Base-by-base conservation (phyloP, 2,797 vertebrate species). In the Pseudotriccus pelzelni region DNA sequence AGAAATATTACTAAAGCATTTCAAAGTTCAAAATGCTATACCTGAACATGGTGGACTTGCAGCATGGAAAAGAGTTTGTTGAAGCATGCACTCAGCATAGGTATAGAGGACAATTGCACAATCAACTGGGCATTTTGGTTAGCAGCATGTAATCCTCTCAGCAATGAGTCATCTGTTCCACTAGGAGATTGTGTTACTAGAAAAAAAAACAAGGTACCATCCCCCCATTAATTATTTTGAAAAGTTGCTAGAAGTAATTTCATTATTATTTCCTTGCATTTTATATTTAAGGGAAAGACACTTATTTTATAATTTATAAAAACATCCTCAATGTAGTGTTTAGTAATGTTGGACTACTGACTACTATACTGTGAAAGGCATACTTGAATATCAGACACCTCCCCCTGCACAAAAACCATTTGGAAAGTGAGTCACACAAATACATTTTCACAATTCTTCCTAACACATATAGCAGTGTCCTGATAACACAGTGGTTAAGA, bases 31-130 rank as follows among this genome's bases (percentile, higher is more conserved):
- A 55, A 82, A 59, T 46, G 64, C 80, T 96, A 52, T 97, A 99
- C 99, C 99, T 99, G 99, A 64, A 99, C 99, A 58, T 99, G 99
- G 96, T 99, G 99, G 66, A 99, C 99, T 97, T 99, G 99, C 69
- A 99, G 98, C 99, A 99, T 99, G 78, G 99, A 99, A 97, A 99
- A 99, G 39, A 99, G 99, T 97, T 99, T 99, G 98, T 99, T 99
- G 97, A 99, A 99, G 97, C 99, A 99, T 64, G 98, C 88, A 53
- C 99, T 99, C 95, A 99, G 97, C 98, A 99, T 99, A 63, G 99
- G 99, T 93, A 99, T 98, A 93, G 99, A 99, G 18, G 99, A 99
- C 90, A 98, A 98, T 94, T 99, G 99, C 64, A 99, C 95, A 86
- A 99, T 97, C 62, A 99, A 91, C 82, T 98, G 97, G 93, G 96